Conservation (phyloP, 2,888 invertebrate genomes). For the Apomyelois bistriatella region DNA sequence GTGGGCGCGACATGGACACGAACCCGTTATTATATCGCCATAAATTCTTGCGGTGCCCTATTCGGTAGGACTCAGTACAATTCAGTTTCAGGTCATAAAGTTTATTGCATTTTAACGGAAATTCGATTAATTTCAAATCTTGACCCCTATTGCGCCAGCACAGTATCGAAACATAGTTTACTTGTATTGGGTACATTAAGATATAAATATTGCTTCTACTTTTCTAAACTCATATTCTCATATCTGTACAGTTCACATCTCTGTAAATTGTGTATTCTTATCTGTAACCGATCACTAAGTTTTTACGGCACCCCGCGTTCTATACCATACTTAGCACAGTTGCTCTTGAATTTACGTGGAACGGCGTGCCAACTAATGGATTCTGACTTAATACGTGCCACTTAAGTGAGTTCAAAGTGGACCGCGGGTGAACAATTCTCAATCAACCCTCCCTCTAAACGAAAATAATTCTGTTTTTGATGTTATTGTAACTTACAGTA, state of each 20-base stretch:
- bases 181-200: too few relatives aligned
- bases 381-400: slow-evolving; percentile 35
- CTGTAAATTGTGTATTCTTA: slow-evolving; percentile 1
- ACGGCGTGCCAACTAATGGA: slow-evolving; percentile 51
- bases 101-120: background rate
- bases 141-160: too few relatives aligned
- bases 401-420: slow-evolving; percentile 51
- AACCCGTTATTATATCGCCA: slow-evolving; percentile 50
- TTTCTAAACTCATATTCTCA: too few relatives aligned
- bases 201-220: too few relatives aligned
- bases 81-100: slow-evolving; percentile 10
- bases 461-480: slow-evolving; percentile 25
- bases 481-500: slow-evolving; percentile 19
- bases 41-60: slow-evolving; percentile 38
- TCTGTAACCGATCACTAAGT: slow-evolving; percentile 13
- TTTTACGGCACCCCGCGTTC: slow-evolving; percentile 17
- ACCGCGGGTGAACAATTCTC: slow-evolving; percentile 42
- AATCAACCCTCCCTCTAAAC: slow-evolving; percentile 25
- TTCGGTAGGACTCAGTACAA: slow-evolving; percentile 9
- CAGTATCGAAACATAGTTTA: too few relatives aligned
- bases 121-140: too few relatives aligned
- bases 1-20: slow-evolving; percentile 68
- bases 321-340: slow-evolving; percentile 17
- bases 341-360: slow-evolving; percentile 44
- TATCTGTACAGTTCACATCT: background rate